phyloP scores from a whole-genome alignment of 2,888 invertebrate species.

The Patella ulyssiponensis region DNA sequence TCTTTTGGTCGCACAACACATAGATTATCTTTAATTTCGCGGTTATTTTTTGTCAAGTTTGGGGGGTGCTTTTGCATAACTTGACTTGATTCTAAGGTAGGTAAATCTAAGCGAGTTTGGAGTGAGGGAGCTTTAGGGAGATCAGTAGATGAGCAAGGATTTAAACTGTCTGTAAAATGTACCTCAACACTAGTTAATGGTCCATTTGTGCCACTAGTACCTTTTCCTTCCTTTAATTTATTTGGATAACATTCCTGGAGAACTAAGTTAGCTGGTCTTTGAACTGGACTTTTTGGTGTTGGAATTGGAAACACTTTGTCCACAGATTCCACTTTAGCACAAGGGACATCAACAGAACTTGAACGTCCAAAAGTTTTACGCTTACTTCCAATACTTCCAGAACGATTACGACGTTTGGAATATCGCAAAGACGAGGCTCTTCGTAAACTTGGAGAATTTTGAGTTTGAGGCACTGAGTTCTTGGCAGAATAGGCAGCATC shows the following conservation, averaged over 20 bases:
- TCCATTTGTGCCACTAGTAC: slow-evolving; percentile 34
- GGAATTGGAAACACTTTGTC: slow-evolving; percentile 40
- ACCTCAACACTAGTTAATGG: slow-evolving; percentile 46
- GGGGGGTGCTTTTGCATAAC: background rate
- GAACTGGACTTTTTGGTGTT: slow-evolving; percentile 50
- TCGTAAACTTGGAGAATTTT: slow-evolving; percentile 17
- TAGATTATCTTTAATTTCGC: background rate
- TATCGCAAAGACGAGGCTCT: slow-evolving; percentile 40
- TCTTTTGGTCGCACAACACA: background rate
- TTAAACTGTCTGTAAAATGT: slow-evolving; percentile 55
- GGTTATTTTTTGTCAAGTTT: background rate
- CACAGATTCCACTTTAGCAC: slow-evolving; percentile 13
- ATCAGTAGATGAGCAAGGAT: slow-evolving; percentile 57
- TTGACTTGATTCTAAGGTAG: background rate
- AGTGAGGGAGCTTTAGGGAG: slow-evolving; percentile 23
- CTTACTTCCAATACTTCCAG: slow-evolving; percentile 37
- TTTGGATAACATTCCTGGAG: slow-evolving; percentile 52
- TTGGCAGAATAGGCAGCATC: slow-evolving; percentile 17
- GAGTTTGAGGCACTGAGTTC: slow-evolving; percentile 19
- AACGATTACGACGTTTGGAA: slow-evolving; percentile 36
- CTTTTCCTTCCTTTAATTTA: slow-evolving; percentile 25
- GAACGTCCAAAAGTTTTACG: slow-evolving; percentile 36
- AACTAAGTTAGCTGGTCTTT: slow-evolving; percentile 54
- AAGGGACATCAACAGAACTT: slow-evolving; percentile 39
- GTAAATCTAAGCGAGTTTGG: background rate